Conservation (phyloP, 2,113 vertebrate species). For the Odobenus rosmarus region DNA sequence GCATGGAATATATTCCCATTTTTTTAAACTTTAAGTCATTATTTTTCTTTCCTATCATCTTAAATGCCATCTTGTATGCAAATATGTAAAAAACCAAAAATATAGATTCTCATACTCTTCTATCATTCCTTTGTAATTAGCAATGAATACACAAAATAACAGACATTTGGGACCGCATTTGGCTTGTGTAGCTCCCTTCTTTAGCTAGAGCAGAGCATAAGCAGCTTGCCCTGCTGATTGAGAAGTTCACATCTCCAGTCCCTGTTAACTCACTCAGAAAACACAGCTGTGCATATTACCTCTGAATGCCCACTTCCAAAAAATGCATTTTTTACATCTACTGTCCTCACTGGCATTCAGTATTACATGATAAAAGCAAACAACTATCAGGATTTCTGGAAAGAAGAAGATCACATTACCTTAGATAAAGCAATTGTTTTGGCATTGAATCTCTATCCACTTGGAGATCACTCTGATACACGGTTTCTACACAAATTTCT, state of each 20-base stretch:
- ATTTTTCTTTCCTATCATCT: not conserved
- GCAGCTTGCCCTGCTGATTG: not conserved
- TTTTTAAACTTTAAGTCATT: not conserved
- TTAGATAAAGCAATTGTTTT: slow-evolving; percentile 39
- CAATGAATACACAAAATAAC: not conserved
- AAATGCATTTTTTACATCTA: slow-evolving; percentile 33
- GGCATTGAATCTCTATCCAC: slow-evolving; percentile 11
- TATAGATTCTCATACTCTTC: not conserved
- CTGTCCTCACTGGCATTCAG: not conserved
- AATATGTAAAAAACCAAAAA: not conserved
- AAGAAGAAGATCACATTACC: not conserved
- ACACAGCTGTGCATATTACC: not conserved
- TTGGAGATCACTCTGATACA: slow-evolving; percentile 19
- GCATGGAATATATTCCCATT: not conserved
- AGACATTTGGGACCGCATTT: not conserved
- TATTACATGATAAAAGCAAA: slow-evolving; percentile 31
- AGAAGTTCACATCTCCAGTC: not conserved
- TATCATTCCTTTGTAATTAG: not conserved
- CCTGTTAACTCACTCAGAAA: not conserved
- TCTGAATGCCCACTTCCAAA: slow-evolving; percentile 26
- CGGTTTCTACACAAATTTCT: not conserved
- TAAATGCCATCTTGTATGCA: not conserved
- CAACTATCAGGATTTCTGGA: not conserved
- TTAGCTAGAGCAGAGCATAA: not conserved
- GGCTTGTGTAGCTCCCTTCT: not conserved